phyloP scores from a whole-genome alignment of 2,888 invertebrate genomes.

The Gastrophysa polygoni region DNA sequence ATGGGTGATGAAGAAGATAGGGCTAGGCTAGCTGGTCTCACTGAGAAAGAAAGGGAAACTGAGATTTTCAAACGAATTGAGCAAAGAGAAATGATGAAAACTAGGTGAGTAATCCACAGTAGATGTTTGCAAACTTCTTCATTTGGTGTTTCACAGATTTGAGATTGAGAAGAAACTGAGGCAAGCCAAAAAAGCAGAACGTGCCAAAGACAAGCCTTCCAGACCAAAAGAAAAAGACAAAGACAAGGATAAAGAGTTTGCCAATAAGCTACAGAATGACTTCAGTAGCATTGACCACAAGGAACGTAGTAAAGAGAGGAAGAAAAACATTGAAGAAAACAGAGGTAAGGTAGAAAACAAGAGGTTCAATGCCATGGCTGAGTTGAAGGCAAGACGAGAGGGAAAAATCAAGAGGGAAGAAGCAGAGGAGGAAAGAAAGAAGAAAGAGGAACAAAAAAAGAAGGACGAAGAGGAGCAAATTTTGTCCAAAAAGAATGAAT shows the following conservation, averaged over 20 bases:
- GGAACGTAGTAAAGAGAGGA: conserved; percentile 81
- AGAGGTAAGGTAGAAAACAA: conserved; percentile 76
- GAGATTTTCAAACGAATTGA: conserved; percentile 97
- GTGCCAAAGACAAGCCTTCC: conserved; percentile 65
- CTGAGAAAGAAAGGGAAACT: conserved; percentile 96
- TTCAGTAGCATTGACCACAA: conserved; percentile 69
- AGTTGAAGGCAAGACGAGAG: conserved; percentile 87
- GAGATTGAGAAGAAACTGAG: conserved; percentile 94
- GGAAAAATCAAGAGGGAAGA: conserved; percentile 73
- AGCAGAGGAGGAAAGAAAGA: conserved; percentile 67
- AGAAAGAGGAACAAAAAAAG: conserved; percentile 64
- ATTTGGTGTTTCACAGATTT: conserved; percentile 64
- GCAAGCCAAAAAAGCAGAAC: conserved; percentile 79
- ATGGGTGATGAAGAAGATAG: conserved; percentile 98
- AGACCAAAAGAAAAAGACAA: conserved; percentile 78
- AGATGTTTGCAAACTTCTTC: conserved; percentile 42
- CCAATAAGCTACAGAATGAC: conserved; percentile 53
- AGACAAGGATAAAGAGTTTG: conserved; percentile 71
- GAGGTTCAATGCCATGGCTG: conserved; percentile 87
- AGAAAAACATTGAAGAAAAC: conserved; percentile 89
- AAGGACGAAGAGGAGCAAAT: conserved; percentile 61
- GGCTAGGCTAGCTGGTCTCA: conserved; percentile 86
- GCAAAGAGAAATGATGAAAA: conserved; percentile 90
- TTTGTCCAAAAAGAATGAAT: conserved; percentile 67
- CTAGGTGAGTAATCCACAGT: conserved; percentile 64